These are phyloP conservation scores for Oenanthe melanoleuca DNA, from an alignment of 2,113 vertebrate species.

Conservation along the genomic window DNA sequence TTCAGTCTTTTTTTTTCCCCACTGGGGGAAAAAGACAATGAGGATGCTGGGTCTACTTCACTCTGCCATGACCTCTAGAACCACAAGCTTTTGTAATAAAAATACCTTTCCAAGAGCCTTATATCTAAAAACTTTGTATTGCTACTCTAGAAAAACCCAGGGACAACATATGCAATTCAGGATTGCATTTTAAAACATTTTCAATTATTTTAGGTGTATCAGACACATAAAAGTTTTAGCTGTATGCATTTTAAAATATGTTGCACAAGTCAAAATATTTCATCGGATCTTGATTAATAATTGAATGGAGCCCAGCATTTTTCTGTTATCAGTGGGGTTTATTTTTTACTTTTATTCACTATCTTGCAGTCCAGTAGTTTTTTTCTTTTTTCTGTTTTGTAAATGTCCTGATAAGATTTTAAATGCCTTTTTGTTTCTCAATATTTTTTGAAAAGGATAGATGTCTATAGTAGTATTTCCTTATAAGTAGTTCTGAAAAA, in stretches of 20 bases:
- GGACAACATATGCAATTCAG: neutral
- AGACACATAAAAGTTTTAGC: neutral
- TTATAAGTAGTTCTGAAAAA: neutral
- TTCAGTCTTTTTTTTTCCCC: neutral
- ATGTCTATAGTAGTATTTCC: neutral
- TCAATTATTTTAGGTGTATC: neutral
- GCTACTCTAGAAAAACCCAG: neutral
- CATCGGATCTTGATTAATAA: neutral
- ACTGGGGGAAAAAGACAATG: neutral
- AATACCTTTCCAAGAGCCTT: neutral
- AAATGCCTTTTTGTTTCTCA: neutral
- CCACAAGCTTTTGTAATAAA: neutral
- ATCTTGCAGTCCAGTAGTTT: neutral
- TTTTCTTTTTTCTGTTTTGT: neutral
- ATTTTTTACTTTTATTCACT: neutral
- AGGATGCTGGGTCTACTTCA: neutral
- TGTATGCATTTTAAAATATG: neutral
- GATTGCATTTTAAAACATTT: neutral
- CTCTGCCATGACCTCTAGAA: neutral
- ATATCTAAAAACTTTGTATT: neutral
- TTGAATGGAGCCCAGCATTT: neutral
- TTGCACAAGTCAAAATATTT: neutral
- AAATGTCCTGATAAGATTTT: neutral
- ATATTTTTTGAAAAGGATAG: neutral
- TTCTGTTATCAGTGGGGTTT: fast-evolving